Conservation (phyloP, 2,113 vertebrate species). For the Myanophis thanlyinensis region DNA sequence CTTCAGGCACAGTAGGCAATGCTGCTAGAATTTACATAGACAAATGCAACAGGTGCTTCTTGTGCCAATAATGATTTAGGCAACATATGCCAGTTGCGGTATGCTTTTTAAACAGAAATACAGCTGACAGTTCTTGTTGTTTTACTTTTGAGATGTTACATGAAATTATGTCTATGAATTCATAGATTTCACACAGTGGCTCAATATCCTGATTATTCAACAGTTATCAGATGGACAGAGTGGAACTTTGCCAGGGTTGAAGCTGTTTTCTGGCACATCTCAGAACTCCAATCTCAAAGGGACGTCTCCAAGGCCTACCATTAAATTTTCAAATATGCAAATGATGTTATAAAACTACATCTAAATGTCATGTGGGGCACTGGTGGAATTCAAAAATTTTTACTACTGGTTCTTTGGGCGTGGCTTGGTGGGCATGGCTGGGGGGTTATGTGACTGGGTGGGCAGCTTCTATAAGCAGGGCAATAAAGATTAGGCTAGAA, state of each 20-base stretch:
- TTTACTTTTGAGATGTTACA: background rate
- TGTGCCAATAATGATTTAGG: constrained; percentile 10
- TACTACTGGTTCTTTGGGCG: no score
- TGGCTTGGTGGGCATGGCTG: no score
- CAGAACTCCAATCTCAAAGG: background rate
- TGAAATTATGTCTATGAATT: background rate
- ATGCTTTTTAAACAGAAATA: constrained; percentile 32
- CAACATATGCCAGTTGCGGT: background rate
- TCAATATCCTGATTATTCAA: constrained; percentile 10
- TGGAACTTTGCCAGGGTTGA: background rate
- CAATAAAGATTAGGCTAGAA: no score
- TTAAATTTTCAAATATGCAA: background rate
- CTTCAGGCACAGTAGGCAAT: constrained; percentile 26
- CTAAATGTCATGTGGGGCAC: background rate
- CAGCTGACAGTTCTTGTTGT: constrained; percentile 26
- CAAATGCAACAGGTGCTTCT: background rate
- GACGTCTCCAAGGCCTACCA: background rate
- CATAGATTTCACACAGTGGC: background rate
- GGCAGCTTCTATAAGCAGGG: no score
- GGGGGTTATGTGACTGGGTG: no score
- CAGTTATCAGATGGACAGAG: background rate
- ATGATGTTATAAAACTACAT: background rate
- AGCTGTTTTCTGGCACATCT: background rate
- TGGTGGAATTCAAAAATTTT: no score
- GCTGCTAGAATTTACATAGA: background rate